Conservation (phyloP, 2,888 invertebrate species). For the Drosophila fungiperda region DNA sequence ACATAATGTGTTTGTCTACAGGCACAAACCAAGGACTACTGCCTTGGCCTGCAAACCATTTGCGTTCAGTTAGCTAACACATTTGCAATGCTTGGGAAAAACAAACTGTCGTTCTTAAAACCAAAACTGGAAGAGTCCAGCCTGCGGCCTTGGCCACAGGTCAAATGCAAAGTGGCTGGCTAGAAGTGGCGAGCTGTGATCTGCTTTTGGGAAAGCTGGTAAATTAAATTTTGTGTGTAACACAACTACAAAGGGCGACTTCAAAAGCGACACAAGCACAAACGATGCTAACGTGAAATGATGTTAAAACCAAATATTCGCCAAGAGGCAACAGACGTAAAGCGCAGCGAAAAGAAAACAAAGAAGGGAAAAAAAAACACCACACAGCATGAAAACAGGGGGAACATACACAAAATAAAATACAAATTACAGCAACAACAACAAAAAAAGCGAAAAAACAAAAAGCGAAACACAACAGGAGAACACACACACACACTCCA, state of each 20-base stretch:
- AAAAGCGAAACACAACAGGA: conserved; percentile 23
- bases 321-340: conserved; percentile 59
- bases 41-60: conserved; percentile 19
- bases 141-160: conserved; percentile 27
- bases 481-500: conserved; percentile 14
- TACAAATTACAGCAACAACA: conserved; percentile 66
- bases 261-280: conserved; percentile 59
- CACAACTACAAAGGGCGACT: conserved; percentile 64
- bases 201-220: conserved; percentile 14
- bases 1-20: conserved; percentile 29
- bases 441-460: conserved; percentile 20
- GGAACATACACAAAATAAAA: conserved; percentile 51
- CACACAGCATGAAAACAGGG: not conserved
- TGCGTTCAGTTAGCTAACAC: conserved; percentile 18
- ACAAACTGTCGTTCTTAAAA: conserved; percentile 8
- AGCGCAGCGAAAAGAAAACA: conserved; percentile 34
- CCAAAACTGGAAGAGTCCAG: conserved; percentile 14
- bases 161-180: conserved; percentile 43
- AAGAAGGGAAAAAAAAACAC: not conserved
- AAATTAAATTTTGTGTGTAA: conserved; percentile 59
- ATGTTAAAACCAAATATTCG: conserved; percentile 71
- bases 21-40: conserved; percentile 11
- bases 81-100: conserved; percentile 6
- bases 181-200: conserved; percentile 1
- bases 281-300: conserved; percentile 53